A percentile compares a stretch with the other conserved stretches of the same genome.
Conservation (phyloP, 1,140 invertebrate species). For the Telenomus remus region DNA sequence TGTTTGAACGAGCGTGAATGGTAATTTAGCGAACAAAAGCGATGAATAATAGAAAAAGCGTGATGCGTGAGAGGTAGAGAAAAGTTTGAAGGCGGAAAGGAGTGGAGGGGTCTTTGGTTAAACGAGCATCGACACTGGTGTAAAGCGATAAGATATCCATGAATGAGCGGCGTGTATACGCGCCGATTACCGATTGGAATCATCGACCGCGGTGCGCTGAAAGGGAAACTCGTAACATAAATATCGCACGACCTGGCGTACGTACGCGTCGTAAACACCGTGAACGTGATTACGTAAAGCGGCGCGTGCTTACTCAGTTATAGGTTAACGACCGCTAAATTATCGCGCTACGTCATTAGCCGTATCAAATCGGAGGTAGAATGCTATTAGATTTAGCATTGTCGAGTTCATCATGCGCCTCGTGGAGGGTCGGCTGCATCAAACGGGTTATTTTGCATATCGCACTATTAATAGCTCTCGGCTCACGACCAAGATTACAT, state of each 20-base stretch:
- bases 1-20: slow-evolving; percentile 17
- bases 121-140: slow-evolving; percentile 39
- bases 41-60: slow-evolving; percentile 29
- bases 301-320: slow-evolving; percentile 47
- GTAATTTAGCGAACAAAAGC: slow-evolving; percentile 23
- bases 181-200: slow-evolving; percentile 60
- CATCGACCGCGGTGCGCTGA: slow-evolving; percentile 58
- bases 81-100: slow-evolving; percentile 13
- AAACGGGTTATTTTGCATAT: slow-evolving; percentile 21
- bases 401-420: slow-evolving; percentile 21
- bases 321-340: slow-evolving; percentile 50
- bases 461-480: slow-evolving; percentile 21
- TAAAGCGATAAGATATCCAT: slow-evolving; percentile 64
- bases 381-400: slow-evolving; percentile 46
- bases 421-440: slow-evolving; percentile 3
- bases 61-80: slow-evolving; percentile 23
- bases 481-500: slow-evolving; percentile 6
- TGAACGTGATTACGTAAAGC: slow-evolving; percentile 48
- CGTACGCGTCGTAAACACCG: slow-evolving; percentile 50
- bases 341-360: slow-evolving; percentile 34
- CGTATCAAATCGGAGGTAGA: slow-evolving; percentile 40
- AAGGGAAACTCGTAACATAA: slow-evolving; percentile 62
- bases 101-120: background rate
- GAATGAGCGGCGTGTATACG: slow-evolving; percentile 57
- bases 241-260: slow-evolving; percentile 54